Evolutionary conservation across 2,113 vertebrate species (phyloP).

Genomic region (Ammospiza nelsoni): DNA sequence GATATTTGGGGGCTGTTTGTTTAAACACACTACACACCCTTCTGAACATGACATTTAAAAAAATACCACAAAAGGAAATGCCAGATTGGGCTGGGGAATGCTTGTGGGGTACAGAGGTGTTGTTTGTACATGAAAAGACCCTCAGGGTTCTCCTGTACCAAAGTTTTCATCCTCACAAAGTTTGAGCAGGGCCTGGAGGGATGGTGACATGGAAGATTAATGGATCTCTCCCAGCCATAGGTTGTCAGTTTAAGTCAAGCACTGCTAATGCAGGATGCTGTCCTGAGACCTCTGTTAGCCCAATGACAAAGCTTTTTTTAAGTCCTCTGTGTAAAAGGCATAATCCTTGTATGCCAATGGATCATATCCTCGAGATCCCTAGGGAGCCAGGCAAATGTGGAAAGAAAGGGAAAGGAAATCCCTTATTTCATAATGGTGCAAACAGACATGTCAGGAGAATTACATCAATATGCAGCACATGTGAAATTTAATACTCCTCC

Average conservation of each 20-base stretch:
- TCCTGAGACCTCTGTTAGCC: neutral
- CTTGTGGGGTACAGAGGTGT: neutral
- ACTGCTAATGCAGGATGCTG: neutral
- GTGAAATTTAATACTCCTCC: conserved; percentile 61
- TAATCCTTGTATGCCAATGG: conserved; percentile 53
- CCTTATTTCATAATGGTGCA: conserved; percentile 72
- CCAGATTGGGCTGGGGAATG: neutral
- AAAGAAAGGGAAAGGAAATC: conserved; percentile 71
- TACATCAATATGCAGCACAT: conserved; percentile 59
- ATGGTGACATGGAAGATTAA: neutral
- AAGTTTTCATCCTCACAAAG: neutral
- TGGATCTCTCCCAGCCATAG: neutral
- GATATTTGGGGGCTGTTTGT: neutral
- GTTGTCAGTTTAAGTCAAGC: neutral
- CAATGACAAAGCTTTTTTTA: conserved; percentile 47
- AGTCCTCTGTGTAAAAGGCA: conserved; percentile 33
- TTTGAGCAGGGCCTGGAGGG: neutral
- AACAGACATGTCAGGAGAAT: conserved; percentile 72
- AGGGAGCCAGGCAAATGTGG: conserved; percentile 12
- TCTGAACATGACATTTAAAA: neutral
- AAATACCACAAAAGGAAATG: neutral
- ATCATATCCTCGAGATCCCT: conserved; percentile 43
- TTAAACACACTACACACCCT: neutral
- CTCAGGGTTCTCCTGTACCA: neutral
- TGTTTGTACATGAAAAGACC: neutral